Evolutionary conservation across 2,888 invertebrate genomes (phyloP).

Genomic region (Tenthredo amoena): DNA sequence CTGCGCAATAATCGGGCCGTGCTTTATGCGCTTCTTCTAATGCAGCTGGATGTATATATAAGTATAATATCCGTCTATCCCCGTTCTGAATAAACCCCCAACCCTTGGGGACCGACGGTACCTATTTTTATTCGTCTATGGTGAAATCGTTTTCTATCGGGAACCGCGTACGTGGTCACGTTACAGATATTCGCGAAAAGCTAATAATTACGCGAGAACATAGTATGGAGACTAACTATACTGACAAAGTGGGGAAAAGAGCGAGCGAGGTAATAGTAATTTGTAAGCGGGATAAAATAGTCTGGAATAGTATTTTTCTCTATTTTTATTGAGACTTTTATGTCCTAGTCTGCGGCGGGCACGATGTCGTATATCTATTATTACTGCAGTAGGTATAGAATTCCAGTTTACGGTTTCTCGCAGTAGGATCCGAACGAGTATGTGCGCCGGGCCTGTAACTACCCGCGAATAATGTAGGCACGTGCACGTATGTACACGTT

Average conservation of each 20-base stretch:
- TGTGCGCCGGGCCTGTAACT: background rate
- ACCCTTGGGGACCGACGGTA: background rate
- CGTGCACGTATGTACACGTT: background rate
- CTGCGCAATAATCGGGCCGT: background rate
- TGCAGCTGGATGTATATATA: background rate
- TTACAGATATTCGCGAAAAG: too few species aligned
- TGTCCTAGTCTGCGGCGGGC: background rate
- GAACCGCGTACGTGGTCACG: background rate
- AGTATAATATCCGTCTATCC: background rate
- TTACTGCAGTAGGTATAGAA: conserved; percentile 3
- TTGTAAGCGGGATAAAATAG: background rate
- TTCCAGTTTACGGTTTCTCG: conserved; percentile 30
- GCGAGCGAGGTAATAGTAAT: background rate
- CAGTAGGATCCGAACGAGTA: background rate
- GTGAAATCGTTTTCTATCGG: background rate
- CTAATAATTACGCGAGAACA: too few species aligned
- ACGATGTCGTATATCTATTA: conserved; percentile 16
- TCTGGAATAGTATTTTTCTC: background rate
- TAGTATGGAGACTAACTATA: too few species aligned
- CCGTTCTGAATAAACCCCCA: background rate
- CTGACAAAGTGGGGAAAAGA: background rate
- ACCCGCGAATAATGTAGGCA: background rate
- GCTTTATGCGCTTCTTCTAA: conserved; percentile 5
- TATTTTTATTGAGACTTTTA: conserved; percentile 38
- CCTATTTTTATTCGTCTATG: background rate